A percentile compares a stretch with the other conserved stretches of the same genome.
Conservation (phyloP, 2,888 invertebrate genomes). For the Anticlea derivata region DNA sequence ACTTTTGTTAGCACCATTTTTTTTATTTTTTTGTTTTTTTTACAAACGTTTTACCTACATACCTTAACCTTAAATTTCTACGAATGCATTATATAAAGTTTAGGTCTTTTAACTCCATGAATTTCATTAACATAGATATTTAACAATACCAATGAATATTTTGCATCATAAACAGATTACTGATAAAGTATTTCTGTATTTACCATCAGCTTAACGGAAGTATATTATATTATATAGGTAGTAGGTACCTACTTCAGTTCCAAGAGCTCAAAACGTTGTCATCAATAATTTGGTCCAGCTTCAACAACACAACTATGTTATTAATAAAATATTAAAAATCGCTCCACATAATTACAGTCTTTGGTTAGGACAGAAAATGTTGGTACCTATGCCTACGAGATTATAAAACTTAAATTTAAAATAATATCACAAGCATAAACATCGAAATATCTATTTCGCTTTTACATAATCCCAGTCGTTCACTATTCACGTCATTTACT, state of each 20-base stretch:
- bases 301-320: conserved; percentile 65
- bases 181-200: conserved; percentile 32
- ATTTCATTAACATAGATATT: conserved; percentile 56
- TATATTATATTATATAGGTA: no score
- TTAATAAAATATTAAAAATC: conserved; percentile 59
- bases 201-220: not conserved
- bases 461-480: conserved; percentile 49
- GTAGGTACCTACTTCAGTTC: conserved; percentile 11
- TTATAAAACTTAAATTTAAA: conserved; percentile 67
- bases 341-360: conserved; percentile 76
- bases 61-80: conserved; percentile 74
- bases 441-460: conserved; percentile 54
- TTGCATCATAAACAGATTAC: conserved; percentile 43
- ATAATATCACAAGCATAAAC: conserved; percentile 80
- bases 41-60: conserved; percentile 74
- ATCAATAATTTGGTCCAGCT: conserved; percentile 74
- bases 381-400: conserved; percentile 56
- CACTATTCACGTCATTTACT: conserved; percentile 18
- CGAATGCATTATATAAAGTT: conserved; percentile 70
- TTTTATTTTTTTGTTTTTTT: conserved; percentile 62
- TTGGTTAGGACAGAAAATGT: conserved; percentile 77
- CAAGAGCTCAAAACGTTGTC: conserved; percentile 43
- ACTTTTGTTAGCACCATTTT: conserved; percentile 80
- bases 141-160: conserved; percentile 56
- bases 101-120: conserved; percentile 68